Conservation (phyloP, 2,797 vertebrate genomes). For the Arctocebus calabarensis region DNA sequence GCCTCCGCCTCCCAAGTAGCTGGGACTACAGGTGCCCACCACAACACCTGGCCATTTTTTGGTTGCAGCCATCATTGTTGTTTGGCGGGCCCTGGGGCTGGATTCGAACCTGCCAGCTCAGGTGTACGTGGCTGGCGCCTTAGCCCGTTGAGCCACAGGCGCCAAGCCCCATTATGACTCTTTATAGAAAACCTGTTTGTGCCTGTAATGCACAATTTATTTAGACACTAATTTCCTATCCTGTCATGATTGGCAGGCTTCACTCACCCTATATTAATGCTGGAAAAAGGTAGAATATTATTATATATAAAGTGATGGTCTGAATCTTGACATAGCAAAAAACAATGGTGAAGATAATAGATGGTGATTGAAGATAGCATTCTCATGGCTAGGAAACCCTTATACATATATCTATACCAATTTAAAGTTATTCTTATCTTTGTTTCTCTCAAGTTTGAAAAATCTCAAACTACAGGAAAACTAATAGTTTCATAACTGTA, state of each 20-base stretch:
- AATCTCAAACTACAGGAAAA: neutral
- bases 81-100: too few species aligned
- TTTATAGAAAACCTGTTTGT: neutral
- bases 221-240: constrained; percentile 24
- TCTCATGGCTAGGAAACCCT: neutral
- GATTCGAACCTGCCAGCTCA: too few species aligned
- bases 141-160: too few species aligned
- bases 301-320: neutral
- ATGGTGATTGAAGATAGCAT: neutral
- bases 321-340: neutral
- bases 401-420: neutral
- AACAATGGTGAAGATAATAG: neutral
- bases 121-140: too few species aligned
- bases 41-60: too few species aligned
- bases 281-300: constrained; percentile 19
- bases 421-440: neutral
- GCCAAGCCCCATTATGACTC: neutral
- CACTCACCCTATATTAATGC: neutral
- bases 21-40: too few species aligned
- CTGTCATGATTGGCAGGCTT: neutral
- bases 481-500: too few species aligned
- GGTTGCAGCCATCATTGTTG: too few species aligned
- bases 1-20: too few species aligned
- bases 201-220: neutral
- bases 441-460: neutral